These are phyloP conservation scores for Drosophila koepferae DNA, from an alignment of 2,888 invertebrate genomes.

Conservation along the genomic window DNA sequence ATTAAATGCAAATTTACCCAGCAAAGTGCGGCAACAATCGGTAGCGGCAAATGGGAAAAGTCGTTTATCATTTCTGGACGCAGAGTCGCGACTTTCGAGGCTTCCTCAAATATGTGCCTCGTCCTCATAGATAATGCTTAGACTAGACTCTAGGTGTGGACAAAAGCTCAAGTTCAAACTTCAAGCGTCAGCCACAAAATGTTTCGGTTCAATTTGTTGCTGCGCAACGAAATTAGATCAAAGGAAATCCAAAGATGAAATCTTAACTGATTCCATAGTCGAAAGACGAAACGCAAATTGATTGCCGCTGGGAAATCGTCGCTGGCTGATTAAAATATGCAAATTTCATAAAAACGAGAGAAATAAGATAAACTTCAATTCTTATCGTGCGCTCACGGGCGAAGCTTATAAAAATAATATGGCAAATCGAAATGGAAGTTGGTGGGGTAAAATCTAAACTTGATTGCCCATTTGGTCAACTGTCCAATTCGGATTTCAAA, in stretches of 20 bases:
- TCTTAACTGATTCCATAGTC: conserved; percentile 34
- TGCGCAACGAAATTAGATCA: conserved; percentile 44
- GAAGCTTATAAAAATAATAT: conserved; percentile 9
- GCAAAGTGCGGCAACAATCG: not conserved
- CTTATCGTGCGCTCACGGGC: not conserved
- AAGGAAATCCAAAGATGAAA: conserved; percentile 38
- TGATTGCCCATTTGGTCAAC: conserved; percentile 34
- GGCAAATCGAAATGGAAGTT: conserved; percentile 23
- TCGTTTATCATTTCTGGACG: conserved; percentile 50
- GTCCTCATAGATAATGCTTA: conserved; percentile 10
- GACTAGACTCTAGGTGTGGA: conserved; percentile 1
- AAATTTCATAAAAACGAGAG: conserved; percentile 58
- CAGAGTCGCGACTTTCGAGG: conserved; percentile 13
- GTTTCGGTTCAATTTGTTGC: conserved; percentile 20
- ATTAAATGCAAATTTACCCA: conserved; percentile 61
- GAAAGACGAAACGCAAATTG: conserved; percentile 43
- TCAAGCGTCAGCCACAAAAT: conserved; percentile 5
- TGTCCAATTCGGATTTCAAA: conserved; percentile 25
- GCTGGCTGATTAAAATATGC: conserved; percentile 70
- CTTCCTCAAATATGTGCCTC: not conserved
- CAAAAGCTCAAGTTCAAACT: conserved; percentile 18
- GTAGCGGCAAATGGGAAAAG: conserved; percentile 9
- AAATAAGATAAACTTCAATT: conserved; percentile 24
- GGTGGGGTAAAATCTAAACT: conserved; percentile 10
- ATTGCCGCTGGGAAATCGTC: conserved; percentile 72